Percentiles rank a stretch among this genome's conserved stretches.
Conservation (phyloP, 2,888 invertebrate species). For the Anodontia alba region DNA sequence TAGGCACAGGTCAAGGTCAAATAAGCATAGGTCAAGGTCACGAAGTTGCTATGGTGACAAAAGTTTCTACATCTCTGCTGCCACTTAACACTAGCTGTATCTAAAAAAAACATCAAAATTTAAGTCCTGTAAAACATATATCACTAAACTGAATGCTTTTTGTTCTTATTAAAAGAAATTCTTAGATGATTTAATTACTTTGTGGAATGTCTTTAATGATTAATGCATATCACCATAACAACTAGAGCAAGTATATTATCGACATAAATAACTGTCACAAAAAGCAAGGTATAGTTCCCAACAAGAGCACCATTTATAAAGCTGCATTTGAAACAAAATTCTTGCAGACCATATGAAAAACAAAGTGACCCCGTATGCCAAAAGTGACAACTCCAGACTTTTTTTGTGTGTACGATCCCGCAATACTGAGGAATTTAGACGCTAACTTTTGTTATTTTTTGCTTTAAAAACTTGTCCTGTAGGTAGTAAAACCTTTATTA, state of each 20-base stretch:
- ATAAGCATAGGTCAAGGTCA: background rate
- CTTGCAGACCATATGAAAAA: no score
- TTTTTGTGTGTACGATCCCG: no score
- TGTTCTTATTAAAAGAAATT: no score
- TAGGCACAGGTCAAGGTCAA: constrained; percentile 9
- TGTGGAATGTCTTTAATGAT: background rate
- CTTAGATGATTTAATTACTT: background rate
- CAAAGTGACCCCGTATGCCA: no score
- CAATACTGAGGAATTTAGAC: no score
- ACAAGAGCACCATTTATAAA: constrained; percentile 1
- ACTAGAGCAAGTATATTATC: background rate
- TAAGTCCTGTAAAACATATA: background rate
- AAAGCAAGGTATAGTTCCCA: background rate
- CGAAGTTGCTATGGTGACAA: background rate
- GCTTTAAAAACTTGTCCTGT: no score
- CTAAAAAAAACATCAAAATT: background rate
- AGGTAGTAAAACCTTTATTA: no score
- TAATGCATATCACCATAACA: background rate
- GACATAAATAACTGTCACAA: background rate
- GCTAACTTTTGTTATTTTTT: no score
- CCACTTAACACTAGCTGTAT: background rate
- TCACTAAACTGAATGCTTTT: no score
- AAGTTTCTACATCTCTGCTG: background rate
- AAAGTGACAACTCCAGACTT: no score
- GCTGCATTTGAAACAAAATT: background rate